A percentile compares a stretch with the other conserved stretches of the same genome.
Evolutionary conservation across 2,113 vertebrate species (phyloP).

Genomic region (Struthidea cinerea): DNA sequence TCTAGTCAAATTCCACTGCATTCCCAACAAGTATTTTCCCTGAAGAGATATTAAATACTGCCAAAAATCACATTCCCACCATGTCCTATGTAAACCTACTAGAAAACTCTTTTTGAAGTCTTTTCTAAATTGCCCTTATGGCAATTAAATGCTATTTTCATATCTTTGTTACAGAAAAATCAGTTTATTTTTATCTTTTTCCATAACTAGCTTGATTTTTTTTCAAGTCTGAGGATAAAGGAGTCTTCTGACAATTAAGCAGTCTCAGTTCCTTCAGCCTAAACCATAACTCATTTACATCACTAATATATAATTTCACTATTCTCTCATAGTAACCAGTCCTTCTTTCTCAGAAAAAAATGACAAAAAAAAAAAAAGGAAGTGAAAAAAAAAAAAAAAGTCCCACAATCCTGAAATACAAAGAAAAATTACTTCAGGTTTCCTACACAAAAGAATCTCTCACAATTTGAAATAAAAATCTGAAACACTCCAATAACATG

Average conservation of each 20-base stretch:
- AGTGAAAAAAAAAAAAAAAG: background rate
- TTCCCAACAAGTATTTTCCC: background rate
- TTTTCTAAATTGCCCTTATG: background rate
- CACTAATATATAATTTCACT: background rate
- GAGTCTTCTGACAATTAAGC: background rate
- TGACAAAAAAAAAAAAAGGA: rapidly evolving
- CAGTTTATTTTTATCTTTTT: background rate
- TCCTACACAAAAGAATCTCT: background rate
- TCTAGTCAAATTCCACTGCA: background rate
- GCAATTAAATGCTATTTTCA: background rate
- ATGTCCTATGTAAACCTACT: background rate
- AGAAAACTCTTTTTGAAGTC: background rate
- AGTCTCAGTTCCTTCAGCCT: background rate
- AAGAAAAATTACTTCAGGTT: background rate
- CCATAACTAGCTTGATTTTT: background rate
- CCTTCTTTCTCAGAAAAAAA: background rate
- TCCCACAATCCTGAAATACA: background rate
- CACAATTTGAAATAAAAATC: background rate
- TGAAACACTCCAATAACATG: background rate
- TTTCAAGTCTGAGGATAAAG: background rate
- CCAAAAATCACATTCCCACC: background rate
- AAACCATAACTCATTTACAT: background rate
- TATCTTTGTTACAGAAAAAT: background rate
- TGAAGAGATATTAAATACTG: background rate
- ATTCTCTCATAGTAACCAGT: background rate